Evolutionary conservation across 2,797 vertebrate species (phyloP), one percentile per base, ranked within the genome.

Genomic region (Phaenicophaeus curvirostris): DNA sequence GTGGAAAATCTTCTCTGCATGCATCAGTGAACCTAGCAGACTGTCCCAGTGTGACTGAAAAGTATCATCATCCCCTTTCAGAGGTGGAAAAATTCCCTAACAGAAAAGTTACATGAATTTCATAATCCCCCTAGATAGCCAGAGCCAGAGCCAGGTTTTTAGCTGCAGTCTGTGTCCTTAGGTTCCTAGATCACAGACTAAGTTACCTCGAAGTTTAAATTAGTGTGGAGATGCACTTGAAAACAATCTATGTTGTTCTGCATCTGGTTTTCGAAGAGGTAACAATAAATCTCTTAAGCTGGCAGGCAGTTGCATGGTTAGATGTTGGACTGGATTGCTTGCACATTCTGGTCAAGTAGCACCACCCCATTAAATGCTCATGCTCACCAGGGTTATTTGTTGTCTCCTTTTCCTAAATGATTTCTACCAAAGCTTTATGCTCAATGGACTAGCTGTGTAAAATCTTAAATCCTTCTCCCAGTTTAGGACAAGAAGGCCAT

Each of bases 1-100:
- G 68, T 89, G 90, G 89, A 95, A 96, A 95, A 81, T 83, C 81
- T 82, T 48, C 89, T 87, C 57, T 90, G 31, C 46, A 48, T 73
- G 75, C 50, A 87, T 90, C 85, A 65, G 41, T 89, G 71, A 91
- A 90, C 67, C 59, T 75, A 65, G 50, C 28, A 87, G 67, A 48
- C 61, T 72, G 61, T 72, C 90, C 92, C 78, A 89, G 5, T 78
- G 82, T 93, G 85, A 57, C 51, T 81, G 44, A 92, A 75, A 93
- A 89, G 82, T 91, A 89, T 87, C 79, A 89, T 94, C 57, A 18
- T 53, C 50, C 46, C 54, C 53, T 87, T 95, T 81, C 90, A 93
- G 68, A 93, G 46, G 65, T 87, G 74, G 88, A 95, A 95, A 96
- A 95, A 81, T 48, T 58, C 33, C 63, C 37, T 54, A 62, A 35